Evolutionary conservation across 2,888 invertebrate species (phyloP), one percentile per base, ranked within the genome.

Genomic region (Selenia dentaria): DNA sequence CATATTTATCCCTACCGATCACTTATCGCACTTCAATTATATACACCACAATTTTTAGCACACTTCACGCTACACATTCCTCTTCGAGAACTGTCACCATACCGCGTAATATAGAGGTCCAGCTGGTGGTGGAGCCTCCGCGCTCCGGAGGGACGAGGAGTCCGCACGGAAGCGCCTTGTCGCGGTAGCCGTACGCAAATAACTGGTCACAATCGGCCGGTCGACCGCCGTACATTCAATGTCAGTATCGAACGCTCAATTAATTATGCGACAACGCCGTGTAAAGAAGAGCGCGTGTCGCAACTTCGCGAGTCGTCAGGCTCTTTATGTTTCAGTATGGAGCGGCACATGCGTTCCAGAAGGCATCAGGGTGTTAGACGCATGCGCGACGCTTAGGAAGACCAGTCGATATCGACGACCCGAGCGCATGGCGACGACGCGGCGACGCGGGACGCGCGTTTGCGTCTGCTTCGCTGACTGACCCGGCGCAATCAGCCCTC

Each of bases 171-270:
- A 70, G 65, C 80, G 79, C 76, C 78, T 78, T 76, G 70, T 67
- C 79, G 72, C 76, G 66, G 62, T 79, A 75, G 74, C 74, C 53
- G 82, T 75, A 72, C 70, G 81, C 74, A 75, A 83, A 82, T 84
- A 82, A 88, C 88, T 85, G 79, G 77, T 74, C 66, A 63, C 70
- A 76, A 79, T 76, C 73, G 73, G 76, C 73, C 74, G 74, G 74
- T 69, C 79, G 77, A 57, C 74, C 74, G 80, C 59, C 71, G 77
- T 63, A 71, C 78, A 78, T 78, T 83, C 89, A 90, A 89, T 90
- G 88, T 88, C 89, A 87, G 83, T 83, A 88, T 82, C 77, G 86
- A 81, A 77, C 79, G 84, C 79, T 76, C 85, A 80, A 88, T 86
- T 79, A 87, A 86, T 88, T 86, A 88, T 83, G 85, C 81, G 88